phyloP scores from a whole-genome alignment of 2,113 vertebrate species.

The Chamaetylas fuelleborni region DNA sequence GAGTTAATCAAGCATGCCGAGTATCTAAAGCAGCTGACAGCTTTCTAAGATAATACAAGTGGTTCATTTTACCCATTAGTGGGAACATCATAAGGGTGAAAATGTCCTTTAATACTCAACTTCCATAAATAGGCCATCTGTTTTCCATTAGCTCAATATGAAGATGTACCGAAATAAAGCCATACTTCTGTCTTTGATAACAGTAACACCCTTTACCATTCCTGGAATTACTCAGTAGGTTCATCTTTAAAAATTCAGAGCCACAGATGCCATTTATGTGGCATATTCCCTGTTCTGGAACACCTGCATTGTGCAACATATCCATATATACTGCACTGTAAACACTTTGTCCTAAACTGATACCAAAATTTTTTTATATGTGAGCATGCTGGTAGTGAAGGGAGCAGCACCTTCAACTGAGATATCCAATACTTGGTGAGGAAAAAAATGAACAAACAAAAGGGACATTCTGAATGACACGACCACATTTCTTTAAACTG shows the following conservation, averaged over 20 bases:
- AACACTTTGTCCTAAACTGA: not conserved
- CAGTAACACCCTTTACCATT: not conserved
- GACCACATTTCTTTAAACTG: not conserved
- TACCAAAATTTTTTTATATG: not conserved
- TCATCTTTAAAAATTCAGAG: not conserved
- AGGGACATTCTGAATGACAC: not conserved
- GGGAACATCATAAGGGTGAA: constrained; percentile 69
- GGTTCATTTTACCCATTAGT: constrained; percentile 70
- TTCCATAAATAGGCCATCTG: constrained; percentile 70
- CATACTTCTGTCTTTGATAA: constrained; percentile 1
- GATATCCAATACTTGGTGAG: not conserved
- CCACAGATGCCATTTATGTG: not conserved
- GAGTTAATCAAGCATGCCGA: constrained; percentile 61
- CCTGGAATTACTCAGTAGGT: not conserved
- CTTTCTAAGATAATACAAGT: constrained; percentile 57
- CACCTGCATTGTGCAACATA: not conserved
- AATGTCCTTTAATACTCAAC: constrained; percentile 72
- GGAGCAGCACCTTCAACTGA: not conserved
- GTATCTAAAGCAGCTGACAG: constrained; percentile 66
- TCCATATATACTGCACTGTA: not conserved
- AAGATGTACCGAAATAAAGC: constrained; percentile 37
- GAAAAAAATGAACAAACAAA: not conserved
- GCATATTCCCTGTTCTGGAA: not conserved
- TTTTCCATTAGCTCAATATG: constrained; percentile 72
- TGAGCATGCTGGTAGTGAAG: not conserved